Evolutionary conservation across 2,797 vertebrate genomes (phyloP).

Genomic region (Dendrocincla fuliginosa): DNA sequence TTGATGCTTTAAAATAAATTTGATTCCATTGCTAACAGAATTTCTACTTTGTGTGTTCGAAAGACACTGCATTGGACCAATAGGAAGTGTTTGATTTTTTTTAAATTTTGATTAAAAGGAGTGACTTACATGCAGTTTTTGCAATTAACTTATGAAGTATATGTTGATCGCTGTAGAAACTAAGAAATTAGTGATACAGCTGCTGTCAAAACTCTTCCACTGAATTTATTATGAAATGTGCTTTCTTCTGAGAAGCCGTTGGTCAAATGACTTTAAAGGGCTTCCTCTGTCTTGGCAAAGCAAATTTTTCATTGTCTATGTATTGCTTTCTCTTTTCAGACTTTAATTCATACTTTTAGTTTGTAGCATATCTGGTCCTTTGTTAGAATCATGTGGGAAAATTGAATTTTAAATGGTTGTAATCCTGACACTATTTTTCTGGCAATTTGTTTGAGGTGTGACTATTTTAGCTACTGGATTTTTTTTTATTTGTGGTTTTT

Average conservation of each 20-base stretch:
- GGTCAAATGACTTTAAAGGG: background rate
- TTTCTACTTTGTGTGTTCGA: background rate
- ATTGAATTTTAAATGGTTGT: background rate
- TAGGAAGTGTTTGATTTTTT: background rate
- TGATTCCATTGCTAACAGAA: background rate
- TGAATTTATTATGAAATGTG: background rate
- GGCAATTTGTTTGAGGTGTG: background rate
- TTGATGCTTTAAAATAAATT: background rate
- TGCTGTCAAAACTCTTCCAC: background rate
- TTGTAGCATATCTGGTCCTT: background rate
- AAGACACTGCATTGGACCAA: background rate
- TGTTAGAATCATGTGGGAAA: background rate
- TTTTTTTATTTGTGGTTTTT: background rate
- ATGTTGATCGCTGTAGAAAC: background rate
- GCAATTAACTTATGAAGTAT: background rate
- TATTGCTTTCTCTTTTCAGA: background rate
- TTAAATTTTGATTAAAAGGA: background rate
- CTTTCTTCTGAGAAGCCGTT: background rate
- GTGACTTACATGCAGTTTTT: fast-evolving
- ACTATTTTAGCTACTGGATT: background rate
- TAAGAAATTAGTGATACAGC: background rate
- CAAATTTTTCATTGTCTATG: background rate
- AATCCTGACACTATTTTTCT: background rate
- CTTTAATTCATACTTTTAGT: background rate
- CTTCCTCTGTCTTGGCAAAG: background rate